Evolutionary conservation across 2,113 vertebrate genomes (phyloP).

Genomic region (Leiothrix lutea): DNA sequence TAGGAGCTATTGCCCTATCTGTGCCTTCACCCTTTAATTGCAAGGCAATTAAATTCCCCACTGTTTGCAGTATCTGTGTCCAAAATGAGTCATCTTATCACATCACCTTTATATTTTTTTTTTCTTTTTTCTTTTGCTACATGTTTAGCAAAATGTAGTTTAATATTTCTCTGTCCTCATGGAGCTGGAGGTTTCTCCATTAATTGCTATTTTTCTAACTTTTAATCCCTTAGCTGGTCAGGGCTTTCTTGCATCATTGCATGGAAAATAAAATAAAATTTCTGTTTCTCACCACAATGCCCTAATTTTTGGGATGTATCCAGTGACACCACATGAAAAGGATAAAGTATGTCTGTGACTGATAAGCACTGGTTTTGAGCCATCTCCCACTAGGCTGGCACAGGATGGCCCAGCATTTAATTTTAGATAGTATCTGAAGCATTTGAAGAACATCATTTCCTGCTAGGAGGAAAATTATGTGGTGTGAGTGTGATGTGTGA

Average conservation of each 20-base stretch:
- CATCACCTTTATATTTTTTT: background rate
- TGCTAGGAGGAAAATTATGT: background rate
- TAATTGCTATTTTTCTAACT: background rate
- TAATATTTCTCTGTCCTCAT: background rate
- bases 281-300: background rate
- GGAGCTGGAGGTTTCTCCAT: background rate
- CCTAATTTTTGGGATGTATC: background rate
- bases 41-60: conserved; percentile 32
- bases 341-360: background rate
- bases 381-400: background rate
- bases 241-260: background rate
- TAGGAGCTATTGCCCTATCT: background rate
- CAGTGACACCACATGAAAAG: background rate
- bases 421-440: conserved; percentile 34
- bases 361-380: conserved; percentile 34
- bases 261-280: background rate
- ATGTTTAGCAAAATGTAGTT: background rate
- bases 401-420: conserved; percentile 33
- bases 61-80: background rate
- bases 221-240: background rate
- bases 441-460: background rate
- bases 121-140: background rate
- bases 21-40: background rate
- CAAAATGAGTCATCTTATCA: background rate
- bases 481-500: background rate